A percentile compares a stretch with the other conserved stretches of the same genome.
These are phyloP conservation scores for Tapirus indicus DNA, from an alignment of 2,797 vertebrate genomes.

Conservation along the genomic window DNA sequence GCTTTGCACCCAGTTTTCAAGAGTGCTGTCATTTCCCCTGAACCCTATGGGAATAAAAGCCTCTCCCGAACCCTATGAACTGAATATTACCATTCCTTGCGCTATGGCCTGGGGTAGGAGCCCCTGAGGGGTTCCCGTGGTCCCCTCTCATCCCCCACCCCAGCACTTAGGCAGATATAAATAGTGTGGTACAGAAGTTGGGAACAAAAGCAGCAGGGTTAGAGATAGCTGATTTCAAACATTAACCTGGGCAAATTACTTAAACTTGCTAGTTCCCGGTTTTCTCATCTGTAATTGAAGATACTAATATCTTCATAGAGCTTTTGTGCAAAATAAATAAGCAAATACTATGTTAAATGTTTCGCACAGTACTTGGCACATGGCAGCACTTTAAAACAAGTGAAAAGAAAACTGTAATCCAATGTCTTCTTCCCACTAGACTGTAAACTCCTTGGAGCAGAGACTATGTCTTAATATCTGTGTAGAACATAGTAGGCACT, in stretches of 20 bases:
- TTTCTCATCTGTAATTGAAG: not conserved
- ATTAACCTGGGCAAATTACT: not conserved
- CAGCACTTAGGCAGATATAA: not conserved
- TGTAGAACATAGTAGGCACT: not conserved
- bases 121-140: rapidly evolving
- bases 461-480: not conserved
- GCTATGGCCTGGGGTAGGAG: not conserved
- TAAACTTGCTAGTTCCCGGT: not conserved
- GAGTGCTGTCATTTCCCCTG: not conserved
- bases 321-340: not conserved
- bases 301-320: not conserved
- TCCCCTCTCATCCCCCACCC: rapidly evolving
- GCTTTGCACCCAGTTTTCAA: not conserved
- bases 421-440: not conserved
- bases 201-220: not conserved
- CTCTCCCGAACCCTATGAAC: not conserved
- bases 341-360: not conserved
- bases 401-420: not conserved
- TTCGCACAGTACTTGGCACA: not conserved
- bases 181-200: not conserved
- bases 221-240: not conserved
- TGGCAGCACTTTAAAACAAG: not conserved
- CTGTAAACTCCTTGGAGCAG: not conserved
- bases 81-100: not conserved
- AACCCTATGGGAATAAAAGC: not conserved